phyloP scores from a whole-genome alignment of 2,888 invertebrate species.

The Drosophila subsilvestris region DNA sequence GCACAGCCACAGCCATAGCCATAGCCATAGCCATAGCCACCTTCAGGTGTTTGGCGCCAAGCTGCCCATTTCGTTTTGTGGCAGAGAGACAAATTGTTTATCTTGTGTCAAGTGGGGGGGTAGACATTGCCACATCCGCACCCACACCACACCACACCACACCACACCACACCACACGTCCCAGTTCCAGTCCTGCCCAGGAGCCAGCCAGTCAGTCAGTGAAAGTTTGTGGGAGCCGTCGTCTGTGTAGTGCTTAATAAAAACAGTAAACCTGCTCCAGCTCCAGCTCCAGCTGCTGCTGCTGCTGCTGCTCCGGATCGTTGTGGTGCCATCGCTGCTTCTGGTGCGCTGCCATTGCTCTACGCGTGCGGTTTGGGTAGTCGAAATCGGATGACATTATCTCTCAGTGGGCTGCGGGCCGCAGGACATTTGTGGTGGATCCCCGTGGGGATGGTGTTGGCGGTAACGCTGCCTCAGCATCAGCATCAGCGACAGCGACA shows the following conservation, averaged over 20 bases:
- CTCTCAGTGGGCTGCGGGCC: conserved; percentile 44
- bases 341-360: neutral
- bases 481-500: neutral
- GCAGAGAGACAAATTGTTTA: conserved; percentile 73
- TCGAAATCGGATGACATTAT: conserved; percentile 75
- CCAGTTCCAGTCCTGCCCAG: neutral
- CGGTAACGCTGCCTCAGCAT: neutral
- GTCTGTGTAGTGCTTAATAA: conserved; percentile 16
- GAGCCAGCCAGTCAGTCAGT: conserved; percentile 24
- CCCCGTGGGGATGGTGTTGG: neutral
- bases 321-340: conserved; percentile 23
- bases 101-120: conserved; percentile 74
- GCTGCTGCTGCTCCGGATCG: neutral
- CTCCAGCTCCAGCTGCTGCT: conserved; percentile 23
- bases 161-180: neutral
- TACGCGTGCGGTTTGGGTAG: conserved; percentile 45
- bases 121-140: conserved; percentile 19
- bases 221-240: conserved; percentile 32
- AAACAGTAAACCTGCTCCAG: conserved; percentile 29
- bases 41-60: conserved; percentile 72
- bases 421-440: conserved; percentile 46
- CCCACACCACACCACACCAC: conserved; percentile 9
- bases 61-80: conserved; percentile 64
- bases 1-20: neutral
- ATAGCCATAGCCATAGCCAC: conserved; percentile 9